Evolutionary conservation across 2,888 invertebrate genomes (phyloP).

Genomic region (Synergus umbraculus): DNA sequence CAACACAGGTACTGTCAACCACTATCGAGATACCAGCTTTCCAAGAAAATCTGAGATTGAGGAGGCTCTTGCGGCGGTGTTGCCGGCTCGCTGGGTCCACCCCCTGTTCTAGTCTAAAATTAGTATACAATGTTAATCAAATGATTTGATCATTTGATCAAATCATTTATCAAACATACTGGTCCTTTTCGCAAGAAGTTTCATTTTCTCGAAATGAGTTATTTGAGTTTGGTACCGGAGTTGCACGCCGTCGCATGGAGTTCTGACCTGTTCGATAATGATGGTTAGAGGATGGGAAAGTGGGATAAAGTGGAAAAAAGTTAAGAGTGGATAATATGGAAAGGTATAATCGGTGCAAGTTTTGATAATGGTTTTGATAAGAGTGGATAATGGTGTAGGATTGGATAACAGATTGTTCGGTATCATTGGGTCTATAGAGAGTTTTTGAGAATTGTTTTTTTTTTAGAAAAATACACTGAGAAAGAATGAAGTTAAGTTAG

Average conservation of each 20-base stretch:
- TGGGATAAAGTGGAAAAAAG: constrained; percentile 43
- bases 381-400: background rate
- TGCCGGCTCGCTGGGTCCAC: background rate
- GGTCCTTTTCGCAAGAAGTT: background rate
- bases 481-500: background rate
- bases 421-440: background rate
- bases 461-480: too few species aligned
- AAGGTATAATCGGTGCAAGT: background rate
- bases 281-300: constrained; percentile 43
- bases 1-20: constrained; percentile 85
- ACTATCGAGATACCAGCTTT: constrained; percentile 31
- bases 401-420: background rate
- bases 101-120: background rate
- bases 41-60: background rate
- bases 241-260: constrained; percentile 9
- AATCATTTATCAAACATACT: too few species aligned
- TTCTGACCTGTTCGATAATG: constrained; percentile 28
- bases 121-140: background rate
- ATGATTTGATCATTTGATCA: too few species aligned
- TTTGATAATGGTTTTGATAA: constrained; percentile 4
- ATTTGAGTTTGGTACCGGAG: background rate
- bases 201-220: background rate
- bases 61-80: constrained; percentile 10
- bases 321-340: constrained; percentile 8
- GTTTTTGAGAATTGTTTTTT: background rate